phyloP scores from a whole-genome alignment of 1,140 invertebrate genomes.

The Mycetomoellerius zeteki region DNA sequence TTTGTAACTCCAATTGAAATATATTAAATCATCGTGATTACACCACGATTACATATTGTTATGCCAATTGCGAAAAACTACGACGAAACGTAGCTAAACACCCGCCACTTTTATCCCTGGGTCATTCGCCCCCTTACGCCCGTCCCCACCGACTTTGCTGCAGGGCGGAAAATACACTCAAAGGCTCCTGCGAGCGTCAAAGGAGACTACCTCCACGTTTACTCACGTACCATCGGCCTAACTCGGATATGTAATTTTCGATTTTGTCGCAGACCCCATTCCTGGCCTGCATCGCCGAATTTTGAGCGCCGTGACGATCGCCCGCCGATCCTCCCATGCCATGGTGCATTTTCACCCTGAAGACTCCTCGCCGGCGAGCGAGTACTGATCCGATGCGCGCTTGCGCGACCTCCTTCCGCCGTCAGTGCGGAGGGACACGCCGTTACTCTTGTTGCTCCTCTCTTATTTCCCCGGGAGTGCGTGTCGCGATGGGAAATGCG shows the following conservation, averaged over 20 bases:
- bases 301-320: constrained; percentile 81
- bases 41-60: background rate
- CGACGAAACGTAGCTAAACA: constrained; percentile 48
- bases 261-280: constrained; percentile 89
- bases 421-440: constrained; percentile 27
- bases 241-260: constrained; percentile 89
- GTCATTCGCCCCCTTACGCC: constrained; percentile 22
- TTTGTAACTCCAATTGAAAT: background rate
- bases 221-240: constrained; percentile 89
- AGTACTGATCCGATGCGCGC: constrained; percentile 73
- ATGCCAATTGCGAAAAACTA: constrained; percentile 15
- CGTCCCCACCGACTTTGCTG: constrained; percentile 49
- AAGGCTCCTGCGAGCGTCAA: background rate
- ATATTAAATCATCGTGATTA: background rate
- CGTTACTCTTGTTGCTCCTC: constrained; percentile 42
- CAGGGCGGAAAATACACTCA: constrained; percentile 56
- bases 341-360: constrained; percentile 84
- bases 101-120: constrained; percentile 62
- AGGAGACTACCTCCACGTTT: background rate
- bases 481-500: constrained; percentile 9
- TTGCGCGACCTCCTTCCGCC: constrained; percentile 77
- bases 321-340: constrained; percentile 84
- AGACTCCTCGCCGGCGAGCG: constrained; percentile 68
- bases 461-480: constrained; percentile 31
- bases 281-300: constrained; percentile 81